These are phyloP conservation scores for Hybos culiciformis DNA, from an alignment of 2,888 invertebrate genomes.

Conservation along the genomic window DNA sequence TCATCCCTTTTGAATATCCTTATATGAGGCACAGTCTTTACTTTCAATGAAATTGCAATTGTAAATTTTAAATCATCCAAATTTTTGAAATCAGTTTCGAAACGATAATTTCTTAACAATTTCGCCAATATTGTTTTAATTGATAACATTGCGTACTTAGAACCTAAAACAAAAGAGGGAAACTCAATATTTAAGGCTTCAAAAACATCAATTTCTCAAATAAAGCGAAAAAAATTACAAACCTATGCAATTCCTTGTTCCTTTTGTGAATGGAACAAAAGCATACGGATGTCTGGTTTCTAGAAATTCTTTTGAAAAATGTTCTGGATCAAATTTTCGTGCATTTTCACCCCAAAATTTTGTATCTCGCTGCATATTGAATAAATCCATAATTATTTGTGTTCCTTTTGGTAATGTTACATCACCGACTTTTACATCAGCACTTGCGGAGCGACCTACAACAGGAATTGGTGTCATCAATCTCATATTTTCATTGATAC, in stretches of 20 bases:
- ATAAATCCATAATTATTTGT: slow-evolving; percentile 26
- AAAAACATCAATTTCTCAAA: too few relatives aligned
- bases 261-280: slow-evolving; percentile 31
- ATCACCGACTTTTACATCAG: slow-evolving; percentile 18
- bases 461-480: background rate
- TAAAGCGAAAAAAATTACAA: slow-evolving; percentile 11
- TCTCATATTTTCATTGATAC: slow-evolving; percentile 1
- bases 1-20: too few relatives aligned
- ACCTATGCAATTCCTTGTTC: slow-evolving; percentile 31
- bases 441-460: slow-evolving; percentile 7
- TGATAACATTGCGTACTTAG: background rate
- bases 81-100: background rate
- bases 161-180: too few relatives aligned
- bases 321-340: slow-evolving; percentile 27
- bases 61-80: background rate
- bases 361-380: slow-evolving; percentile 30
- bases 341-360: slow-evolving; percentile 27
- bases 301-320: slow-evolving; percentile 17
- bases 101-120: background rate
- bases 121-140: background rate
- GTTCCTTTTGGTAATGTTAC: slow-evolving; percentile 26
- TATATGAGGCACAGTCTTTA: too few relatives aligned
- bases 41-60: background rate
- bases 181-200: too few relatives aligned
- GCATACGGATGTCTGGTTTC: slow-evolving; percentile 22